Conservation (phyloP, 1,140 invertebrate species). For the Caerostris extrusa region DNA sequence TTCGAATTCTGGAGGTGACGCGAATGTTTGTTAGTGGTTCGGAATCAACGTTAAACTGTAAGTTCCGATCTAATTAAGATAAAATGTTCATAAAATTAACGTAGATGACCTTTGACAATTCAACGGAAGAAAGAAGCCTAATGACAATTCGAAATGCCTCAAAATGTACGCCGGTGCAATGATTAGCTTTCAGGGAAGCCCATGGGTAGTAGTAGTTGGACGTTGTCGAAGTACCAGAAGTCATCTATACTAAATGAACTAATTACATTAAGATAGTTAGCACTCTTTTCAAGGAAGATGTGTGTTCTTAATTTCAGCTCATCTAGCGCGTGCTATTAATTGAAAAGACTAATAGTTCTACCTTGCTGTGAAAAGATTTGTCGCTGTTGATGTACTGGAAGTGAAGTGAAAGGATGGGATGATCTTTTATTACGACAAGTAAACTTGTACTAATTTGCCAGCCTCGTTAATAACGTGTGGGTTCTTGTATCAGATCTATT, state of each 20-base stretch:
- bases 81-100: too few relatives aligned
- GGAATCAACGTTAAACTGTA: too few relatives aligned
- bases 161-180: not conserved
- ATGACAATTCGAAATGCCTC: not conserved
- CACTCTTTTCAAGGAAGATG: not conserved
- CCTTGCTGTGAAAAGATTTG: not conserved
- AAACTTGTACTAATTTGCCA: too few relatives aligned
- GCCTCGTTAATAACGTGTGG: too few relatives aligned
- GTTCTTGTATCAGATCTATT: too few relatives aligned
- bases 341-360: not conserved
- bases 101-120: too few relatives aligned
- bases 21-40: too few relatives aligned
- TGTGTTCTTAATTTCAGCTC: not conserved
- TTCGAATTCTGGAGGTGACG: too few relatives aligned
- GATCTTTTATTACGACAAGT: not conserved
- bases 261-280: slow-evolving; percentile 21
- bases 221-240: not conserved
- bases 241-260: slow-evolving; percentile 22
- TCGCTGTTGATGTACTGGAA: not conserved
- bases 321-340: not conserved
- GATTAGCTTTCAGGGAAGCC: not conserved
- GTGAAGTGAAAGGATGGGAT: not conserved
- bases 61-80: too few relatives aligned
- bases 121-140: not conserved
- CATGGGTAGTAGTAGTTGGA: not conserved